phyloP scores from a whole-genome alignment of 2,113 vertebrate species.

The Plecturocebus donacophilus region DNA sequence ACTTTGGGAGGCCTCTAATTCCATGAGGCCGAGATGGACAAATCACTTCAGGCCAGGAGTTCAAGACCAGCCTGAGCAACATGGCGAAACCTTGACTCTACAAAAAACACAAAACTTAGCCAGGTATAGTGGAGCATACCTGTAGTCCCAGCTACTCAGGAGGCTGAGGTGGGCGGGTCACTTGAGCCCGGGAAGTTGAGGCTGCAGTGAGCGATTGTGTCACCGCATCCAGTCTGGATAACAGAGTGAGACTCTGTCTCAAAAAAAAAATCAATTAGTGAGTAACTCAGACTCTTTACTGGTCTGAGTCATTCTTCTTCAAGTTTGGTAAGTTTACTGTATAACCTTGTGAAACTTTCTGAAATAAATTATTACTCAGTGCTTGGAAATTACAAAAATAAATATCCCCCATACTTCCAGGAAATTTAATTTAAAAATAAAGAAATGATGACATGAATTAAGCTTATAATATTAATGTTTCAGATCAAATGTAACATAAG shows the following conservation, averaged over 20 bases:
- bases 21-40: too few species aligned
- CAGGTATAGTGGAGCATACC: too few species aligned
- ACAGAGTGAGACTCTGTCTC: background rate
- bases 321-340: background rate
- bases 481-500: background rate
- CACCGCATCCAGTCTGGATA: too few species aligned
- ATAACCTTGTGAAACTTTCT: background rate
- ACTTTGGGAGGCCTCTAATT: too few species aligned
- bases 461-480: background rate
- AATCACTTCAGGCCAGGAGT: too few species aligned
- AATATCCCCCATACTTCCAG: background rate
- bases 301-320: conserved; percentile 1
- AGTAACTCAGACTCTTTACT: background rate
- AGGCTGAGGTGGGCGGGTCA: too few species aligned
- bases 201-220: too few species aligned
- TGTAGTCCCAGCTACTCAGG: too few species aligned
- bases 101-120: too few species aligned
- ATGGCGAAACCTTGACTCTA: too few species aligned
- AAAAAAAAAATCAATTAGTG: background rate
- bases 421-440: background rate
- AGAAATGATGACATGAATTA: background rate
- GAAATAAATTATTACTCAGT: conserved; percentile 3
- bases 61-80: too few species aligned
- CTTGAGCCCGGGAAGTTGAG: too few species aligned
- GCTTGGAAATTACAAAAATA: background rate